Evolutionary conservation across 2,888 invertebrate genomes (phyloP), one percentile per base, ranked within the genome.

Genomic region (Athetis lepigone): DNA sequence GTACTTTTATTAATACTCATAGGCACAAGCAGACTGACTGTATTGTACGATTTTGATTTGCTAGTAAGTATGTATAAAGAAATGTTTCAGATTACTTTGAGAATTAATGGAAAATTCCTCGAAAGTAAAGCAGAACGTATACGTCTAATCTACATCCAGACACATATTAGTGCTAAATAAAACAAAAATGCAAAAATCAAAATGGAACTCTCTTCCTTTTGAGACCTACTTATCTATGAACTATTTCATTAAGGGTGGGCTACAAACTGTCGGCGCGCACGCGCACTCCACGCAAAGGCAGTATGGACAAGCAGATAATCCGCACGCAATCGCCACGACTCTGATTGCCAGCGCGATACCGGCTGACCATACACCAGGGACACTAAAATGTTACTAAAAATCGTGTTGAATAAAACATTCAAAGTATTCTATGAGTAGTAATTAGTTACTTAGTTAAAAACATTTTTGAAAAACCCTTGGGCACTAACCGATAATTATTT

Each of bases 271-370:
- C 75, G 0, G 62, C 71, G 49, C 85, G 85, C 46, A 79, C 84
- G 45, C 86, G 88, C 60, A 85, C 83, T 4, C 83, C 86, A 51
- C 85, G 85, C 62, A 84, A 82, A 86, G 87, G 9, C 85, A 85
- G 36, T 83, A 83, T 85, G 37, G 87, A 85, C 70, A 88, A 88
- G 67, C 74, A 86, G 64, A 75, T 87, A 1, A 19, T 87, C 58
- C 75, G 78, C 70, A 79, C 85, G 40, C 79, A 80, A 59, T 55
- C 57, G 7, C 59, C n/a, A 85, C 8, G 84, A 85, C 75, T 59
- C 74, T 13, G 45, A 57, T 56, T 85, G 73, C 58, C 70, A 82
- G 36, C 85, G 86, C 0, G 76, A 82, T 52, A 82, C 68, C 21
- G 55, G 64, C 27, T 87, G 81, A 80, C 79, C 21, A 84, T 86